Conservation (phyloP, 2,113 vertebrate species). For the Sylvia atricapilla region DNA sequence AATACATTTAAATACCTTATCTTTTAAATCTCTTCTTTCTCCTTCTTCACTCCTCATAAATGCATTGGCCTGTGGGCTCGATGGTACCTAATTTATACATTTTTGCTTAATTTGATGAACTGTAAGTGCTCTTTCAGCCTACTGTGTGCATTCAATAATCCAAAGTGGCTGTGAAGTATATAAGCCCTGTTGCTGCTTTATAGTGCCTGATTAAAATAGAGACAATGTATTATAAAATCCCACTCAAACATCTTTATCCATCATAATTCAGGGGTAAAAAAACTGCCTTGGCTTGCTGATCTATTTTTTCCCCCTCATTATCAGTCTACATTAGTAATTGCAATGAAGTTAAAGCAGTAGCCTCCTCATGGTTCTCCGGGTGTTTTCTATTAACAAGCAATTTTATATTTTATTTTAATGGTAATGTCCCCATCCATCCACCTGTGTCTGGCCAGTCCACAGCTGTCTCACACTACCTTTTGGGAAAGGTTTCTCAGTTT, state of each 20-base stretch:
- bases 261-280: constrained; percentile 49
- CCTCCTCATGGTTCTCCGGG: not conserved
- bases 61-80: constrained; percentile 28
- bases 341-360: not conserved
- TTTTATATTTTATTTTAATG: not conserved
- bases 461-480: not conserved
- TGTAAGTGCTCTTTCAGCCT: constrained; percentile 42
- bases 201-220: constrained; percentile 49
- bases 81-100: constrained; percentile 51
- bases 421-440: not conserved
- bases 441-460: not conserved
- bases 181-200: constrained; percentile 37
- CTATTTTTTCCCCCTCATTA: not conserved
- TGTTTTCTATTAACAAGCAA: not conserved
- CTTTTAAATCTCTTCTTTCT: not conserved
- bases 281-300: not conserved
- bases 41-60: constrained; percentile 2
- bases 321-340: not conserved
- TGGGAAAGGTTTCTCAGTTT: not conserved
- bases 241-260: constrained; percentile 38
- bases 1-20: constrained; percentile 22
- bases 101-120: constrained; percentile 61
- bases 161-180: constrained; percentile 35
- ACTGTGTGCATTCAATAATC: constrained; percentile 47
- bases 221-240: constrained; percentile 41